Percentiles rank a stretch among this genome's conserved stretches.
phyloP scores from a whole-genome alignment of 2,888 invertebrate species.

The Masnerella sp. region DNA sequence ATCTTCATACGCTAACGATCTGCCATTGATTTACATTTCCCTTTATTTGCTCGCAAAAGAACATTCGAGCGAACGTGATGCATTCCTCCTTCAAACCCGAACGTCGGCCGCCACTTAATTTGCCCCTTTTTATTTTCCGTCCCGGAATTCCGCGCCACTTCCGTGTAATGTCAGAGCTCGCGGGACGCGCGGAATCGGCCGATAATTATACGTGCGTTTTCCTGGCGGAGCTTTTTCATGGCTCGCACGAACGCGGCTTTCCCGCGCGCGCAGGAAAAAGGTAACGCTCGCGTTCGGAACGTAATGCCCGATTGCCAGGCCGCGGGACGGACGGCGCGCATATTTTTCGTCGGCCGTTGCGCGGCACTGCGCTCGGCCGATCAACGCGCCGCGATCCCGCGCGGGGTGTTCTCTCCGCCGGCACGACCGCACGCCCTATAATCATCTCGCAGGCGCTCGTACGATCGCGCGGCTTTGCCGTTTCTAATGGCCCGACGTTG shows the following conservation, averaged over 20 bases:
- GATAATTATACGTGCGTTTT: constrained; percentile 18
- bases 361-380: constrained; percentile 51
- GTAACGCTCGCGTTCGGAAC: constrained; percentile 26
- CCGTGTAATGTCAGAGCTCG: constrained; percentile 3
- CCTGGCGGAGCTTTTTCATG: constrained; percentile 19
- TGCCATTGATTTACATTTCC: too few relatives aligned
- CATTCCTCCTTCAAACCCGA: too few relatives aligned
- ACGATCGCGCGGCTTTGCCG: constrained; percentile 36
- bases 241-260: constrained; percentile 15
- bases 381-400: constrained; percentile 43
- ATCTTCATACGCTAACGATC: too few relatives aligned
- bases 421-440: constrained; percentile 53
- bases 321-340: constrained; percentile 34
- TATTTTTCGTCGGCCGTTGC: constrained; percentile 35
- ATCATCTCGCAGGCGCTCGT: constrained; percentile 52
- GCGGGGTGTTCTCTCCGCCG: constrained; percentile 37
- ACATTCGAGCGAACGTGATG: too few relatives aligned
- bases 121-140: neutral
- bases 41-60: too few relatives aligned
- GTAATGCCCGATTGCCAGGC: constrained; percentile 41
- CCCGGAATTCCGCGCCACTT: constrained; percentile 2
- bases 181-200: neutral
- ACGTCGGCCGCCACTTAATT: too few relatives aligned
- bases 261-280: constrained; percentile 28
- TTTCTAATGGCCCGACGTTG: constrained; percentile 51